Base-by-base conservation (phyloP, 1,140 invertebrate genomes). In the Chrysoperla carnea region DNA sequence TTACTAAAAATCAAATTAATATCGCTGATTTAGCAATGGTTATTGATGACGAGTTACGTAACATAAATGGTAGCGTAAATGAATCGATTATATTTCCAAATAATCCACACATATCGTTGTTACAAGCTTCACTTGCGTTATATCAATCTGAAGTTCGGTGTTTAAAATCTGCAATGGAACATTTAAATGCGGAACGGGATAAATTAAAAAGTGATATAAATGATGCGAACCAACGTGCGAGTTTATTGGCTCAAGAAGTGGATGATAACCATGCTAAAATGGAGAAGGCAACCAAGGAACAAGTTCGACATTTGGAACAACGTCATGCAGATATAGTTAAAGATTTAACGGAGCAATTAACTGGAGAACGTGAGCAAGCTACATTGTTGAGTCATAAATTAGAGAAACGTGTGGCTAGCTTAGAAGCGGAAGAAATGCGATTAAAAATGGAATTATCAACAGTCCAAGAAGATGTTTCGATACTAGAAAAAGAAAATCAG, bases 231-330 rank as follows among this genome's bases (percentile, higher is more conserved):
- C 68, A 79, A 28, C 64, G 86, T 45, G 81, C 84, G 0, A 68
- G 74, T 6, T 51, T 87, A 29, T 59, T 93, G 14, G 88, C 85
- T 2, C 79, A 84, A 44, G 89, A 94, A 61, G 80, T 90, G 1
- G 89, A 94, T 56, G 90, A 93, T 40, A 79, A 84, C 50, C 85
- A 92, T 58, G 67, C 73, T 1, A 70, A 76, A 35, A 68, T 91
- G 50, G 88, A 93, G 59, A 74, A 74, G 44, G 72, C 73, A 23
- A 64, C 76, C 39, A 70, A 78, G 52, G 69, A 74, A 33, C 73
- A 78, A 41, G 63, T 78, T 33, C 78, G 76, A 38, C 65, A 75
- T 39, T 55, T 86, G 3, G 86, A 91, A 52, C 70, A 75, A 36
- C 72, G 79, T 44, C 83, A 89, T 52, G 60, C 74, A 1, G 84